A percentile compares a stretch with the other conserved stretches of the same genome.
Conservation (phyloP, 2,888 invertebrate species). For the Nymphalis c-album region DNA sequence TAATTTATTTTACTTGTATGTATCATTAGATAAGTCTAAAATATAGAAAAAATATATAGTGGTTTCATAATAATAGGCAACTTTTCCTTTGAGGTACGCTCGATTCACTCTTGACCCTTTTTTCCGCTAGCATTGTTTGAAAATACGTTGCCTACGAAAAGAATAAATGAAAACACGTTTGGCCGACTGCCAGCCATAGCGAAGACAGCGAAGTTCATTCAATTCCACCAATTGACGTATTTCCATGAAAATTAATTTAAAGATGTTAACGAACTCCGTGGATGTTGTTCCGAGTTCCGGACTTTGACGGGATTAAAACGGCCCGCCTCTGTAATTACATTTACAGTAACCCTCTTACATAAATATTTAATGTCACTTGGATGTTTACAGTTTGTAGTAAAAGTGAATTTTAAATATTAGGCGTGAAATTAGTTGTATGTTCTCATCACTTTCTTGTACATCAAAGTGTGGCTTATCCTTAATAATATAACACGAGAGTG, state of each 20-base stretch:
- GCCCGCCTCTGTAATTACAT: conserved; percentile 56
- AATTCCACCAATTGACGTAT: conserved; percentile 67
- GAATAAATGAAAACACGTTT: conserved; percentile 48
- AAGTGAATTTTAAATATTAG: conserved; percentile 31
- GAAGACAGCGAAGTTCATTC: conserved; percentile 59
- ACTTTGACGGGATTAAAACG: conserved; percentile 58
- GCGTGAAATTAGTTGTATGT: neutral
- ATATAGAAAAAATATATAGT: neutral
- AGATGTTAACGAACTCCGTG: conserved; percentile 61
- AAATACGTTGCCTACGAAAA: conserved; percentile 36
- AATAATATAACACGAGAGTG: neutral
- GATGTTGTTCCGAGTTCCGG: conserved; percentile 57
- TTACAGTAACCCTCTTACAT: conserved; percentile 45
- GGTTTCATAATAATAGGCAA: conserved; percentile 11
- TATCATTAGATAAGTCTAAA: neutral
- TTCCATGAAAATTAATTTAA: conserved; percentile 68
- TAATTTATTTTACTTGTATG: neutral
- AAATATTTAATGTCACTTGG: conserved; percentile 45
- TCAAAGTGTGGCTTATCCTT: neutral
- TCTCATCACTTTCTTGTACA: neutral
- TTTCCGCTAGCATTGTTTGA: conserved; percentile 31
- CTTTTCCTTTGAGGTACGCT: conserved; percentile 14
- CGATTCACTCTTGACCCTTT: conserved; percentile 35
- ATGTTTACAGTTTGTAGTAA: conserved; percentile 26
- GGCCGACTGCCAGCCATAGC: conserved; percentile 64